A percentile compares a stretch with the other conserved stretches of the same genome.
Evolutionary conservation across 2,797 vertebrate species (phyloP).

Genomic region (Heteromormyrus szaboi): DNA sequence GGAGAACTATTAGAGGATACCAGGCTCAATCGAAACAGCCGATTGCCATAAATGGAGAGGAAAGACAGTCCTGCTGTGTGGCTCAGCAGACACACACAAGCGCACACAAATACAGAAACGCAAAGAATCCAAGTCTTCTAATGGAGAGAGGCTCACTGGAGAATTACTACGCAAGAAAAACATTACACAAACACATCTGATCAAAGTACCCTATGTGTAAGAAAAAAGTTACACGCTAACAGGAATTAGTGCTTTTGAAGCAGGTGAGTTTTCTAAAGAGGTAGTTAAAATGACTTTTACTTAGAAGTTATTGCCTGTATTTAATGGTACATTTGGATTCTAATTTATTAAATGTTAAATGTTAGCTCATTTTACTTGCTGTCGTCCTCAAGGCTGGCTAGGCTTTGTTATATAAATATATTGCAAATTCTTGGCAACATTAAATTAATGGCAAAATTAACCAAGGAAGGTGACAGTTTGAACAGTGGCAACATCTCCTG

Average conservation of each 20-base stretch:
- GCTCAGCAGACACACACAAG: slow-evolving; percentile 46
- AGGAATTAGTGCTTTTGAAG: not conserved
- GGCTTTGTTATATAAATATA: not conserved
- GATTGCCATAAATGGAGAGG: slow-evolving; percentile 69
- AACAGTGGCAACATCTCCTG: not conserved
- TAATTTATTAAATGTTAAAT: not conserved
- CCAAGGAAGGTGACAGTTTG: not conserved
- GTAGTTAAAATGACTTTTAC: not conserved
- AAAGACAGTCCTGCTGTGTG: slow-evolving; percentile 56
- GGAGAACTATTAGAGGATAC: slow-evolving; percentile 23
- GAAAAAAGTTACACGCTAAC: not conserved
- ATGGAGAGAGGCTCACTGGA: not conserved
- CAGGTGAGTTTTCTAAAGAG: not conserved
- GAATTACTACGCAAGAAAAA: not conserved
- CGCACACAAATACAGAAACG: slow-evolving; percentile 14
- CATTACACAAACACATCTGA: not conserved
- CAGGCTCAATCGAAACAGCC: slow-evolving; percentile 36
- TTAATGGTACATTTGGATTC: not conserved
- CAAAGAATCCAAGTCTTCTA: not conserved
- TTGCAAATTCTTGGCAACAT: not conserved
- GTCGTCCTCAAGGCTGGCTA: not conserved
- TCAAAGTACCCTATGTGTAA: not conserved
- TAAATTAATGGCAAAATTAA: not conserved
- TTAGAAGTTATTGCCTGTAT: not conserved
- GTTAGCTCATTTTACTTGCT: not conserved